Percentiles rank a stretch among this genome's conserved stretches.
phyloP scores from a whole-genome alignment of 2,888 invertebrate species.

The Phyllotreta striolata region DNA sequence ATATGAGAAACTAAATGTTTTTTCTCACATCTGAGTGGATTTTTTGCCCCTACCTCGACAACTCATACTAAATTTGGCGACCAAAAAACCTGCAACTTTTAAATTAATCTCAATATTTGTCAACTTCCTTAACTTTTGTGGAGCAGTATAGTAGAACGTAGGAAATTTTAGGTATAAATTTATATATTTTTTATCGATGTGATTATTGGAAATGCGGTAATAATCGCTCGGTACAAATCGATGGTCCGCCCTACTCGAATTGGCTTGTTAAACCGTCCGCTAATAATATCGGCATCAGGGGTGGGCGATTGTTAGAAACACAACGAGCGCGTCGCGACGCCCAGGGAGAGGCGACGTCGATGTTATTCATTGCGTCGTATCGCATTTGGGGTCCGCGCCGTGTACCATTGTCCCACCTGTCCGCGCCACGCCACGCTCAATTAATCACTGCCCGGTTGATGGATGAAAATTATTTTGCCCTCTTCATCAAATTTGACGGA shows the following conservation, averaged over 20 bases:
- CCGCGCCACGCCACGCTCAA: slow-evolving; percentile 56
- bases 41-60: too few species aligned
- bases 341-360: slow-evolving; percentile 16
- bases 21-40: too few species aligned
- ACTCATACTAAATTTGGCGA: too few species aligned
- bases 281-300: slow-evolving; percentile 7
- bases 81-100: too few species aligned
- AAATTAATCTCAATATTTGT: too few species aligned
- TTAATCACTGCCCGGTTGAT: slow-evolving; percentile 58
- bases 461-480: slow-evolving; percentile 58
- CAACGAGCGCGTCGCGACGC: slow-evolving; percentile 14
- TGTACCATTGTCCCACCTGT: slow-evolving; percentile 58
- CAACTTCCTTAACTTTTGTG: too few species aligned
- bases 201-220: too few species aligned
- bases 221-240: too few species aligned
- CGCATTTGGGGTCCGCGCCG: slow-evolving; percentile 46
- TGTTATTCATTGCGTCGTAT: slow-evolving; percentile 53
- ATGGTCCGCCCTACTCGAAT: slow-evolving; percentile 6
- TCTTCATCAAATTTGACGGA: slow-evolving; percentile 53
- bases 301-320: slow-evolving; percentile 21
- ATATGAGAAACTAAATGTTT: too few species aligned
- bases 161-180: too few species aligned
- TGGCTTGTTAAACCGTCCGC: slow-evolving; percentile 29
- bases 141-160: too few species aligned
- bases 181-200: too few species aligned